Evolutionary conservation across 2,797 vertebrate genomes (phyloP).

Genomic region (Neoniphon sammara): DNA sequence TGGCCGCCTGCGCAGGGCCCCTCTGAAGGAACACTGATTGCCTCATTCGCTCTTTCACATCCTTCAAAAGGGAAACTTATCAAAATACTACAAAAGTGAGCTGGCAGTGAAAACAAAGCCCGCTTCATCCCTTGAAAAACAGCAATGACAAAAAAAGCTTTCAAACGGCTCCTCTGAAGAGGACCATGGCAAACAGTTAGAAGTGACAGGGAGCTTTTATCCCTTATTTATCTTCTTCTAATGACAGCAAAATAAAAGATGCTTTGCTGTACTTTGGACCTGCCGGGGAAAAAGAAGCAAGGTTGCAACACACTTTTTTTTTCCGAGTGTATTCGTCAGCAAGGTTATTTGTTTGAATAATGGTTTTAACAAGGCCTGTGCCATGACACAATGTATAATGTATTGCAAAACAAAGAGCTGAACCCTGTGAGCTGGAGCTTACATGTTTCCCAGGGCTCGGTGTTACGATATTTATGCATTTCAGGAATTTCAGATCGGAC

Average conservation of each 20-base stretch:
- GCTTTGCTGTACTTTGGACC: constrained; percentile 22
- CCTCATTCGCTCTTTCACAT: constrained; percentile 62
- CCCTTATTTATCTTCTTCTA: constrained; percentile 42
- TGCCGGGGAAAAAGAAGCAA: constrained; percentile 14
- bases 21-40: constrained; percentile 64
- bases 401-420: background rate
- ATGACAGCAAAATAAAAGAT: constrained; percentile 35
- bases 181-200: constrained; percentile 38
- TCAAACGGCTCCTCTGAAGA: constrained; percentile 46
- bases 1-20: constrained; percentile 52
- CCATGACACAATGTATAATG: constrained; percentile 11
- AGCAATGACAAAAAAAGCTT: constrained; percentile 46
- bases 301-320: constrained; percentile 16
- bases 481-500: background rate
- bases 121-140: constrained; percentile 15
- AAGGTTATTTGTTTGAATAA: constrained; percentile 49
- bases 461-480: background rate
- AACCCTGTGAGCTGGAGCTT: background rate
- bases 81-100: constrained; percentile 38
- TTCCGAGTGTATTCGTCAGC: constrained; percentile 26
- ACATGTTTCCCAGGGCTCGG: background rate
- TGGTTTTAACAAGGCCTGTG: constrained; percentile 26
- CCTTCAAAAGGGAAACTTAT: constrained; percentile 55
- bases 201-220: constrained; percentile 52
- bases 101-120: constrained; percentile 48